These are phyloP conservation scores for Drosophila mayaguana DNA, from an alignment of 2,888 invertebrate species.

Conservation along the genomic window DNA sequence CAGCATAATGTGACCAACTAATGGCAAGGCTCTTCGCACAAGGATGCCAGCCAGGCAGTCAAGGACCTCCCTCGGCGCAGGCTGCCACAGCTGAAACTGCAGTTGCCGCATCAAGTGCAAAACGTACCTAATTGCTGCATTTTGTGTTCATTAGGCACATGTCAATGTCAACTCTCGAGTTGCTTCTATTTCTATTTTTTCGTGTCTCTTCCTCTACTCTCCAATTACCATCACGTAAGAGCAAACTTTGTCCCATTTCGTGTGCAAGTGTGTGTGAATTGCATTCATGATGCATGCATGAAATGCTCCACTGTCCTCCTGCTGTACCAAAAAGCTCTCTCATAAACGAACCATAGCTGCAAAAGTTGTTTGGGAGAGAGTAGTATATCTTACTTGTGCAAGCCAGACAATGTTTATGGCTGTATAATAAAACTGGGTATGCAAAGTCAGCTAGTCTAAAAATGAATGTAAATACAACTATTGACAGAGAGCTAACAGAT, in stretches of 20 bases:
- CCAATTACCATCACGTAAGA: slow-evolving; percentile 2
- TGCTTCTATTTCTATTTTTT: slow-evolving; percentile 9
- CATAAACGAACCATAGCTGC: not conserved
- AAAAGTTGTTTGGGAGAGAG: not conserved
- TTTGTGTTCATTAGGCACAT: slow-evolving; percentile 8
- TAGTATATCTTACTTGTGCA: not conserved
- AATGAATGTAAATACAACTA: too few relatives aligned
- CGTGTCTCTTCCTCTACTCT: not conserved
- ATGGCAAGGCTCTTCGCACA: slow-evolving; percentile 41
- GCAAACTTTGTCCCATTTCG: not conserved
- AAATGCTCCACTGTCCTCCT: not conserved
- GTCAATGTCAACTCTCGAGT: slow-evolving; percentile 22
- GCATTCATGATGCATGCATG: not conserved
- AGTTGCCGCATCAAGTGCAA: slow-evolving; percentile 23
- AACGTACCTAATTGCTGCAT: slow-evolving; percentile 25
- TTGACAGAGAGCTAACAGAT: too few relatives aligned
- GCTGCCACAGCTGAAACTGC: slow-evolving; percentile 1
- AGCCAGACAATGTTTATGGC: not conserved
- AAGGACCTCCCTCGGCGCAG: slow-evolving; percentile 21
- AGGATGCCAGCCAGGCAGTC: slow-evolving; percentile 10
- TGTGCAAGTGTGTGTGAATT: not conserved
- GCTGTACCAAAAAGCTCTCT: not conserved
- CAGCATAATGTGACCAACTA: slow-evolving; percentile 42
- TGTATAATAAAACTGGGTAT: not conserved
- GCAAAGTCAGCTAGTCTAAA: too few relatives aligned